Base-by-base conservation (phyloP, 2,797 vertebrate genomes). In the Okamejei kenojei region DNA sequence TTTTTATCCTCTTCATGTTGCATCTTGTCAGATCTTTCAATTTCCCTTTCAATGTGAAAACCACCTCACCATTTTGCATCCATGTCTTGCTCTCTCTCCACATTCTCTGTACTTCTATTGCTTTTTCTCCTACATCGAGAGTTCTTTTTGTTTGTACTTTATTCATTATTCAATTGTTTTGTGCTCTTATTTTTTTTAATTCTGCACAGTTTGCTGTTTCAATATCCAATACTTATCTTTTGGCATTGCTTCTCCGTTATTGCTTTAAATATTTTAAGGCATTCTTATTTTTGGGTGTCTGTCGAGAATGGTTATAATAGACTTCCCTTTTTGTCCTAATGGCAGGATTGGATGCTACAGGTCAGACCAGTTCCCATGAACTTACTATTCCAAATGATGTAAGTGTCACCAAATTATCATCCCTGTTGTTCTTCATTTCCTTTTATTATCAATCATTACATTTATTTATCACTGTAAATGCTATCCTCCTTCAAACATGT, bases 311-410 rank as follows among this genome's bases (percentile, higher is more conserved):
- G 78, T 79, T 26, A 54, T 95, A 95, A 95, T 93, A 74, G 94
- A 94, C 7, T 54, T 94, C 95, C 93, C 94, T 95, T 93, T 95
- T 95, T 96, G 95, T 97, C 96, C 95, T 95, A 95, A 95, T 95
- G 96, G 93, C 96, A 98, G 98, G 97, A 96, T 95, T 98, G 96
- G 98, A 98, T 96, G 95, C 96, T 94, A 97, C 97, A 94, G 95
- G 96, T 96, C 96, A 97, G 95, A 97, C 98, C 95, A 98, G 96
- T 97, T 98, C 98, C 96, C 97, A 99, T 95, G 98, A 99, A 95
- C 96, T 98, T 96, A 97, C 97, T 94, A 98, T 99, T 97, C 98
- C 98, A 95, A 98, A 98, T 96, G 97, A 99, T 96, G 98, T 98
- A 97, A 98, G 97, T 97, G 93, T 91, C 93, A 94, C 93, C 94